phyloP scores from a whole-genome alignment of 1,140 invertebrate genomes.

The Stegodyphus mimosarum region DNA sequence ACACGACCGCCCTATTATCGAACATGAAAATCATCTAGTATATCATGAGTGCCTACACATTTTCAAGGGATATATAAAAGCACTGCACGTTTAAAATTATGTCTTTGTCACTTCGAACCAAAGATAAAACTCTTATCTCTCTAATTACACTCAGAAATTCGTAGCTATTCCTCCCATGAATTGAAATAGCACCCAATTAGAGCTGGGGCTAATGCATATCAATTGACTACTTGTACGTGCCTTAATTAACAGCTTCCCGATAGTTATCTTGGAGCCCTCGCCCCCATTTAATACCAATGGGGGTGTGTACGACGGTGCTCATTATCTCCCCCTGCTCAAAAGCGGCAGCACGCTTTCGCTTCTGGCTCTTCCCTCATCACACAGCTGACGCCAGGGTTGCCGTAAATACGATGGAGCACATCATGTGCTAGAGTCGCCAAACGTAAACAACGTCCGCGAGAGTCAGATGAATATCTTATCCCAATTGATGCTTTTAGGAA shows the following conservation, averaged over 20 bases:
- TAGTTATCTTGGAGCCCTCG: conserved; percentile 28
- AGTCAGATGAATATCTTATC: no score
- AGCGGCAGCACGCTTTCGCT: neutral
- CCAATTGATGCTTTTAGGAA: no score
- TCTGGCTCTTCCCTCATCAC: neutral
- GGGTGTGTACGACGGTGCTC: neutral
- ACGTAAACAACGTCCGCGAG: neutral
- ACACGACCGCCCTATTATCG: no score
- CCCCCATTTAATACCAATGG: neutral
- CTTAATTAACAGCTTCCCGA: conserved; percentile 47
- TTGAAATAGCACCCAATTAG: conserved; percentile 38
- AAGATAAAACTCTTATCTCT: conserved; percentile 18
- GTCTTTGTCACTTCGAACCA: neutral
- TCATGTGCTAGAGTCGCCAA: neutral
- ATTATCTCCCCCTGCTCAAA: conserved; percentile 7
- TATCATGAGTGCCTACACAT: no score
- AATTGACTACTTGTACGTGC: conserved; percentile 51
- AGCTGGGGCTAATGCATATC: conserved; percentile 12
- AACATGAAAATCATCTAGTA: no score
- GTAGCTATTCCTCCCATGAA: neutral
- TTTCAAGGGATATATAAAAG: neutral
- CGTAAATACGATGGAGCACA: conserved; percentile 4
- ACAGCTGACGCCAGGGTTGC: conserved; percentile 37
- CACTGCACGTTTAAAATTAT: neutral
- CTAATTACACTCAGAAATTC: conserved; percentile 26